Evolutionary conservation across 2,888 invertebrate species (phyloP), one percentile per base, ranked within the genome.

Genomic region (Anaspis maculata): DNA sequence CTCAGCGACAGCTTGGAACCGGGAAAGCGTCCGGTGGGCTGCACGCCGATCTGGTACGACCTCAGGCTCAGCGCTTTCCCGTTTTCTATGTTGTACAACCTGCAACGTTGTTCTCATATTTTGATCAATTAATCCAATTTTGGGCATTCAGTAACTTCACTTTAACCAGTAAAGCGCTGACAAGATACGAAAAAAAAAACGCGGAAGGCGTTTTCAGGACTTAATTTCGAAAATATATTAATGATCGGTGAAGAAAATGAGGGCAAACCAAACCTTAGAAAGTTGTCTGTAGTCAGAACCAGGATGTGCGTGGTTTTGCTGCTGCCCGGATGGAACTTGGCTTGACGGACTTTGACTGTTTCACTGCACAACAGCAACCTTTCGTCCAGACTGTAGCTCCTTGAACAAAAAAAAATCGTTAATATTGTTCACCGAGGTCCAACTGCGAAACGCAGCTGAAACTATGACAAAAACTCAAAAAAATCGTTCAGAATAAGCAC

Each of bases 281-380:
- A 76, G 57, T 92, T 92, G 59, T 92, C 87, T 1, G 89, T 87
- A 2, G 88, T 81, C 13, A 94, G 72, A 1, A 89, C 76, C 10
- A 87, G 64, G 2, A 92, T 61, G 61, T 88, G 88, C 0, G 80
- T 79, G 49, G 86, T 79, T 1, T 74, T 71, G 7, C 72, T 64
- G 16, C 90, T 88, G 24, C 78, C 83, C 1, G 92, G 91, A 67
- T 94, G 92, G 85, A 92, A 94, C 44, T 77, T 76, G 3, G 80
- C 77, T 50, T 84, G 80, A 10, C 80, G 71, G 11, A 87, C 74
- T 55, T 81, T 78, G n/a, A 78, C 68, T 22, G 77, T 73, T n/a
- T 72, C 68, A 52, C 74, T 76, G 42, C 77, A 78, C 48, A 77
- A 73, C 53, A 86, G 76, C 45, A 82, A 75, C 36, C 77, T 70